Evolutionary conservation across 2,888 invertebrate genomes (phyloP).

Genomic region (Eristalis intricaria): DNA sequence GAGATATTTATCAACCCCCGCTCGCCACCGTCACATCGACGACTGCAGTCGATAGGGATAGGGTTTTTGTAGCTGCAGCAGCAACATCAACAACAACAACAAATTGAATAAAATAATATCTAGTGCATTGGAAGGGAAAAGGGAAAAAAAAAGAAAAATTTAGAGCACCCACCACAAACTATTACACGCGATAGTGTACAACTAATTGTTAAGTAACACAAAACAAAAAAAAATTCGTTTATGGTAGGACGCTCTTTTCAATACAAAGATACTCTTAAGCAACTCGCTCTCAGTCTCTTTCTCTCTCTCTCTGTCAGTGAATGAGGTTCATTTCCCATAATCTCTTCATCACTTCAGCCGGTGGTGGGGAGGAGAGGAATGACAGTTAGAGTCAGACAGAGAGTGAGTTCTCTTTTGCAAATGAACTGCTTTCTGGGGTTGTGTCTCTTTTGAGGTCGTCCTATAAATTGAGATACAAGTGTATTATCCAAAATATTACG

Average conservation of each 20-base stretch:
- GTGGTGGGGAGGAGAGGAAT: no score
- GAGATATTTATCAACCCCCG: conserved; percentile 2
- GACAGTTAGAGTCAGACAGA: no score
- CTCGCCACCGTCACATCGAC: neutral
- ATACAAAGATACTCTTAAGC: conserved; percentile 41
- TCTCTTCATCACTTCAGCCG: neutral
- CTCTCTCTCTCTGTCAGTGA: neutral
- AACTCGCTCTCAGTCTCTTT: conserved; percentile 29
- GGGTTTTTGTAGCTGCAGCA: neutral
- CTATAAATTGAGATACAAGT: conserved; percentile 66
- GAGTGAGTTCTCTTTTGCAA: neutral
- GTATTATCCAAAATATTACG: conserved; percentile 71
- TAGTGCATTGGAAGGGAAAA: neutral
- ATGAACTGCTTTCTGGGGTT: neutral
- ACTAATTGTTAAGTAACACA: conserved; percentile 70
- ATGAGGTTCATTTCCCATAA: neutral
- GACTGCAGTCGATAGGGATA: conserved; percentile 7
- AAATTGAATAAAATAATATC: neutral
- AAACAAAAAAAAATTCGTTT: conserved; percentile 24
- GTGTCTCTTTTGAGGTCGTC: conserved; percentile 21
- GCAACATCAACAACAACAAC: no score
- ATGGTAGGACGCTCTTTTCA: conserved; percentile 34
- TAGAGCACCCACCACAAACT: conserved; percentile 54
- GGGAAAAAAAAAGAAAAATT: neutral
- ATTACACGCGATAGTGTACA: conserved; percentile 64